Conservation (phyloP, 2,797 vertebrate species). For the Liasis olivaceus region DNA sequence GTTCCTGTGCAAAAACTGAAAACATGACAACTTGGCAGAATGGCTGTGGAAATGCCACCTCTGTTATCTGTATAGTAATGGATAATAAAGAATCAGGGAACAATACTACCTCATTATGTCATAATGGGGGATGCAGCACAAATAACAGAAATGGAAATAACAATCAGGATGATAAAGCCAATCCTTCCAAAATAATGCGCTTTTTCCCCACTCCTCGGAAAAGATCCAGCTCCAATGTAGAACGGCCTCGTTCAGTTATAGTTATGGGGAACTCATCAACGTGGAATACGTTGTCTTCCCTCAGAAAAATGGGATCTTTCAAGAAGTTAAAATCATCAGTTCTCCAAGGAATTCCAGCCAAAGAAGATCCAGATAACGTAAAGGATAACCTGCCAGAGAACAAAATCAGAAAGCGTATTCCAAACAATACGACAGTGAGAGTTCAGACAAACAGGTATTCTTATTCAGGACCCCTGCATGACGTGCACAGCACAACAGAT, state of each 20-base stretch:
- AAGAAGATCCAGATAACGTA: conserved; percentile 69
- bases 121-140: conserved; percentile 57
- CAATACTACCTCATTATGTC: conserved; percentile 52
- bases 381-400: conserved; percentile 37
- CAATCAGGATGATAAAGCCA: conserved; percentile 74
- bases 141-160: conserved; percentile 46
- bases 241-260: conserved; percentile 74
- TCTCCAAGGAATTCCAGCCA: conserved; percentile 89
- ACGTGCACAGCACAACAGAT: conserved; percentile 52
- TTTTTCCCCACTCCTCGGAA: conserved; percentile 85
- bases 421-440: conserved; percentile 54
- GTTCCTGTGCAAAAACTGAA: conserved; percentile 43
- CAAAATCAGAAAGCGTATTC: conserved; percentile 35
- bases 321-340: conserved; percentile 93
- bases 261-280: conserved; percentile 76
- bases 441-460: conserved; percentile 55
- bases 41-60: conserved; percentile 64
- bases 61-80: conserved; percentile 61
- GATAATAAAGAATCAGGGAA: conserved; percentile 63
- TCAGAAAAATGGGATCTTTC: conserved; percentile 93
- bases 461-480: conserved; percentile 49
- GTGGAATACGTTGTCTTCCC: conserved; percentile 85
- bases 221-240: conserved; percentile 62
- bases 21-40: conserved; percentile 74
- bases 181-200: conserved; percentile 84